These are phyloP conservation scores for Calephelis virginiensis DNA, from an alignment of 1,140 invertebrate species.

Conservation along the genomic window DNA sequence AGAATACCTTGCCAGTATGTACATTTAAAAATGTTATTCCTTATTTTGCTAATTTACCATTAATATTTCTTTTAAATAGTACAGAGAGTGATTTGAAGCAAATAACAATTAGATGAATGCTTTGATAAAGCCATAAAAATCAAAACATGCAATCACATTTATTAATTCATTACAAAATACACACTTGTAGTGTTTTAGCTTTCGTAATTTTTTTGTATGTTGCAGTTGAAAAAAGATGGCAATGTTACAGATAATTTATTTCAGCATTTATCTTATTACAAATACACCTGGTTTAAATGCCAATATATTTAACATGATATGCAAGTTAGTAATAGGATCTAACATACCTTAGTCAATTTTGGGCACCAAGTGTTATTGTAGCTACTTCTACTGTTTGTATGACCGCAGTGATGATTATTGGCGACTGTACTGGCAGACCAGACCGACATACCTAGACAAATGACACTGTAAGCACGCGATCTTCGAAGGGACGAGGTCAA, in stretches of 20 bases:
- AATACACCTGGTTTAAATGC: not conserved
- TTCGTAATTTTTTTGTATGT: too few relatives aligned
- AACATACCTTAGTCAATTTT: conserved; percentile 66
- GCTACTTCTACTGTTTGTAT: conserved; percentile 57
- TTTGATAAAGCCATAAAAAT: conserved; percentile 9
- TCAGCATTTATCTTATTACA: not conserved
- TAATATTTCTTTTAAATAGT: too few relatives aligned
- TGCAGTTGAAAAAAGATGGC: too few relatives aligned
- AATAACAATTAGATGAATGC: conserved; percentile 20
- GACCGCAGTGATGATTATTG: conserved; percentile 63
- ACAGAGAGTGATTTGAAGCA: too few relatives aligned
- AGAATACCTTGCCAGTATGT: too few relatives aligned
- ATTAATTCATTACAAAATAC: too few relatives aligned
- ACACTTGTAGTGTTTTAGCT: too few relatives aligned
- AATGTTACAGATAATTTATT: not conserved
- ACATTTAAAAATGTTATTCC: too few relatives aligned
- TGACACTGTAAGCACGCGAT: conserved; percentile 37
- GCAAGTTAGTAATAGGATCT: not conserved
- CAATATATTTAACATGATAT: not conserved
- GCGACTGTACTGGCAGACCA: conserved; percentile 73
- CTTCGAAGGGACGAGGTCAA: conserved; percentile 3
- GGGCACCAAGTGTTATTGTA: conserved; percentile 68
- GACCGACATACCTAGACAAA: conserved; percentile 77
- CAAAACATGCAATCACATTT: not conserved
- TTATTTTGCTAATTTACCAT: too few relatives aligned